A percentile compares a stretch with the other conserved stretches of the same genome.
Evolutionary conservation across 1,140 invertebrate species (phyloP).

Genomic region (Anastrepha ludens): DNA sequence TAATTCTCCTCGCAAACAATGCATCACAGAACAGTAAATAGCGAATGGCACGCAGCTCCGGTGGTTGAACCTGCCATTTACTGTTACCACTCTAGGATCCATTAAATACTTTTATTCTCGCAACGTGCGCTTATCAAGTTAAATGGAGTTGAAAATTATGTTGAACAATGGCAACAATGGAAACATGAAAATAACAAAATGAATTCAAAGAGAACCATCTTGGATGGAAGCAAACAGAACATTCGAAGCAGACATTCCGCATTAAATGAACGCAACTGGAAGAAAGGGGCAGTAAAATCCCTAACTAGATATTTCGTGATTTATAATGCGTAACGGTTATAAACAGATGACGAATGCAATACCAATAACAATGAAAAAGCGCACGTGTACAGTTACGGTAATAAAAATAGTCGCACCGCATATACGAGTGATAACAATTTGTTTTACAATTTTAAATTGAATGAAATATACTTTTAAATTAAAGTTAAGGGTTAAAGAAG

Average conservation of each 20-base stretch:
- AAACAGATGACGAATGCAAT: neutral
- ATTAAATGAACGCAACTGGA: neutral
- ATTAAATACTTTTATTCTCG: conserved; percentile 23
- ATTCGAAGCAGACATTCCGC: conserved; percentile 17
- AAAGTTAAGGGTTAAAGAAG: too few relatives aligned
- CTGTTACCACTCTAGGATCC: neutral
- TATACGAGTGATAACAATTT: too few relatives aligned
- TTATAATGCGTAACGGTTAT: conserved; percentile 6
- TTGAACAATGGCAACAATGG: neutral
- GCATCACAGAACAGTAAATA: neutral
- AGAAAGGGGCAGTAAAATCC: neutral
- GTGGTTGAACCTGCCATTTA: neutral
- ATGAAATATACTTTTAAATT: too few relatives aligned
- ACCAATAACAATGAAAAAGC: neutral
- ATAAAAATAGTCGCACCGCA: too few relatives aligned
- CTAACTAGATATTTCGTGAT: neutral
- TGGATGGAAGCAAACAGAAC: neutral
- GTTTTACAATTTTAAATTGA: too few relatives aligned
- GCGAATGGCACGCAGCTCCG: neutral
- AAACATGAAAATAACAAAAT: neutral
- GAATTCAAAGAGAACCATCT: neutral
- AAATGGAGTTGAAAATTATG: conserved; percentile 43
- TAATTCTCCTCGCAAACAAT: neutral
- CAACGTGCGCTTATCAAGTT: conserved; percentile 44
- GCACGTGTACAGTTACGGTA: too few relatives aligned